Percentiles rank a stretch among this genome's conserved stretches.
These are phyloP conservation scores for Phrynocephalus guinanensis DNA, from an alignment of 2,797 vertebrate species.

Conservation along the genomic window DNA sequence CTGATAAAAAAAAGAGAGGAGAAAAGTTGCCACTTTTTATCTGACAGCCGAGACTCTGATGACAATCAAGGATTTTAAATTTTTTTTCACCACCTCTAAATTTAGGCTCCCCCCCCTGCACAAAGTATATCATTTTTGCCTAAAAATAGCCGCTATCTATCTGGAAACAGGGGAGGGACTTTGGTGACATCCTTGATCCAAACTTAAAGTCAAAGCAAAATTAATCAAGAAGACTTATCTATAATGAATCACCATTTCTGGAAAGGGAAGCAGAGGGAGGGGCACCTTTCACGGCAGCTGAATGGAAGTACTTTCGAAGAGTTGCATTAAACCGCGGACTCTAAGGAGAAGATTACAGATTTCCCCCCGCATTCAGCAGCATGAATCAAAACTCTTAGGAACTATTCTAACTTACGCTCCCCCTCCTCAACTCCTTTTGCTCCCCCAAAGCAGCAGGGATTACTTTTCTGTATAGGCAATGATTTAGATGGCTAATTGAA, in stretches of 20 bases:
- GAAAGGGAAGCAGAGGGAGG: slow-evolving; percentile 7
- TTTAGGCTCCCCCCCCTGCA: slow-evolving; percentile 65
- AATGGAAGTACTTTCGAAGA: slow-evolving; percentile 71
- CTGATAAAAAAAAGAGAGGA: slow-evolving; percentile 42
- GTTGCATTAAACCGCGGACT: slow-evolving; percentile 65
- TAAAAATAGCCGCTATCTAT: slow-evolving; percentile 71
- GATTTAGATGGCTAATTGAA: slow-evolving; percentile 84
- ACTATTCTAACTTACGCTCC: slow-evolving; percentile 61
- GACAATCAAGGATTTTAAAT: slow-evolving; percentile 66
- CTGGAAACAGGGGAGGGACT: slow-evolving; percentile 34
- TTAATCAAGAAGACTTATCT: slow-evolving; percentile 79
- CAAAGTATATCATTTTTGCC: slow-evolving; percentile 47
- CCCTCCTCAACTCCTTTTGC: slow-evolving; percentile 39
- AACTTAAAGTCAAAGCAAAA: slow-evolving; percentile 81
- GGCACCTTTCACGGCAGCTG: slow-evolving; percentile 62
- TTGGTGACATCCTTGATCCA: slow-evolving; percentile 68
- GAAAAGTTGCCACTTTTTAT: slow-evolving; percentile 50
- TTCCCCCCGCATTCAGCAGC: slow-evolving; percentile 67
- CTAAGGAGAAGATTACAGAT: slow-evolving; percentile 70
- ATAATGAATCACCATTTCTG: slow-evolving; percentile 76
- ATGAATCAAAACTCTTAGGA: slow-evolving; percentile 73
- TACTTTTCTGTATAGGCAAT: slow-evolving; percentile 69
- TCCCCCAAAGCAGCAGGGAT: slow-evolving; percentile 68
- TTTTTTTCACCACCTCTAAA: slow-evolving; percentile 62
- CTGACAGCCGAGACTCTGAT: slow-evolving; percentile 69